Conservation (phyloP, 2,888 invertebrate genomes). For the Coelinius sp. region DNA sequence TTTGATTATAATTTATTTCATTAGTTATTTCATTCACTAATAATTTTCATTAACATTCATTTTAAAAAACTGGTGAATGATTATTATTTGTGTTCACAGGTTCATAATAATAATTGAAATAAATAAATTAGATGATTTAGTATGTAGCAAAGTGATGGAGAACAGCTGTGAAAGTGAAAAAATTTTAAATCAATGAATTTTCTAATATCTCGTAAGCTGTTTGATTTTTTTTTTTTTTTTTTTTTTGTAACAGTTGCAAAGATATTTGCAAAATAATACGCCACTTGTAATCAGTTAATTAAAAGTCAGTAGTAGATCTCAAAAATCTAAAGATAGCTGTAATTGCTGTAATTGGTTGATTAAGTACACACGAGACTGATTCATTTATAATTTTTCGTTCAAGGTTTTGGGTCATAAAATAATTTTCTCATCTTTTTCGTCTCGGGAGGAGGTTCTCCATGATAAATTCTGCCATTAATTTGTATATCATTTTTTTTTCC, state of each 20-base stretch:
- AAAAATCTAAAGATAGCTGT: neutral
- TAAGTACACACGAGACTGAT: neutral
- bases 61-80: neutral
- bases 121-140: slow-evolving; percentile 35
- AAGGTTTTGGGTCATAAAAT: slow-evolving; percentile 31
- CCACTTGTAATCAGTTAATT: neutral
- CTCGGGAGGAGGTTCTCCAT: slow-evolving; percentile 7
- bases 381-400: slow-evolving; percentile 38
- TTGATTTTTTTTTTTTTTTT: neutral
- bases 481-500: neutral
- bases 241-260: neutral
- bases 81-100: slow-evolving; percentile 45
- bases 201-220: neutral
- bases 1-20: slow-evolving; percentile 51
- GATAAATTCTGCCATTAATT: slow-evolving; percentile 2
- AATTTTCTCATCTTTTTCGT: neutral
- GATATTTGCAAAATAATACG: neutral
- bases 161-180: neutral
- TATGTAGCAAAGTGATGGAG: neutral
- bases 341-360: neutral
- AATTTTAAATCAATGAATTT: neutral
- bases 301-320: too few relatives aligned
- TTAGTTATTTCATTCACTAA: slow-evolving; percentile 31
- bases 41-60: slow-evolving; percentile 28
- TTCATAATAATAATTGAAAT: slow-evolving; percentile 34